A percentile compares a stretch with the other conserved stretches of the same genome.
These are phyloP conservation scores for Lasiurus borealis DNA, from an alignment of 2,113 vertebrate species.

Conservation along the genomic window DNA sequence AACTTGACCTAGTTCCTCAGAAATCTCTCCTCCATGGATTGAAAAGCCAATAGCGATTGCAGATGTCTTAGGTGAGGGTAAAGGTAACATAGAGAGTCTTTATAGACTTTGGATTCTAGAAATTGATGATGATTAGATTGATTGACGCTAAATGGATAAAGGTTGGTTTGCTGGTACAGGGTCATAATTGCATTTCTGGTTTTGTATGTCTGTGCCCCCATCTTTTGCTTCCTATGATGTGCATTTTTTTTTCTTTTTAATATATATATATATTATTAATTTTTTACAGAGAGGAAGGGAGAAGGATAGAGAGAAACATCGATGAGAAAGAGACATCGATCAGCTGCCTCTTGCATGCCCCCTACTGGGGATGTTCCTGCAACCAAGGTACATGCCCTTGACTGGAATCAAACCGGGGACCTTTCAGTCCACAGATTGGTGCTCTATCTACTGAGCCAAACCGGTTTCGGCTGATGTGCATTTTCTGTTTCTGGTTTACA, in stretches of 20 bases:
- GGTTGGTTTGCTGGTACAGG: accelerated
- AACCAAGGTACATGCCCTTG: too few species aligned
- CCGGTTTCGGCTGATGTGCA: too few species aligned
- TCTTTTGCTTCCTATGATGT: neutral
- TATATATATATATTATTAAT: too few species aligned
- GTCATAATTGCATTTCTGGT: neutral
- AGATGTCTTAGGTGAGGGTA: neutral
- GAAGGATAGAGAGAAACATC: too few species aligned
- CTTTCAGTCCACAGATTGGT: too few species aligned
- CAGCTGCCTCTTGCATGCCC: too few species aligned
- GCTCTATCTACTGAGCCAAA: too few species aligned
- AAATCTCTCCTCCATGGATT: neutral
- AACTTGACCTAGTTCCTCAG: neutral
- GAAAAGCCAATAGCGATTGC: neutral
- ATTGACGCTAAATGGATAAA: neutral
- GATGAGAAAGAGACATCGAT: too few species aligned
- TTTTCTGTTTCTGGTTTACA: neutral
- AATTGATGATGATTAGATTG: neutral
- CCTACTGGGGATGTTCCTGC: too few species aligned
- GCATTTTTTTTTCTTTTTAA: too few species aligned
- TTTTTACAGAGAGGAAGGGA: too few species aligned
- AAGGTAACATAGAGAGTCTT: neutral
- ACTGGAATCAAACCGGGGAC: too few species aligned
- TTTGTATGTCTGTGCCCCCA: neutral
- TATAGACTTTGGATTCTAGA: neutral